Base-by-base conservation (phyloP, 2,113 vertebrate species). In the Oplegnathus fasciatus region DNA sequence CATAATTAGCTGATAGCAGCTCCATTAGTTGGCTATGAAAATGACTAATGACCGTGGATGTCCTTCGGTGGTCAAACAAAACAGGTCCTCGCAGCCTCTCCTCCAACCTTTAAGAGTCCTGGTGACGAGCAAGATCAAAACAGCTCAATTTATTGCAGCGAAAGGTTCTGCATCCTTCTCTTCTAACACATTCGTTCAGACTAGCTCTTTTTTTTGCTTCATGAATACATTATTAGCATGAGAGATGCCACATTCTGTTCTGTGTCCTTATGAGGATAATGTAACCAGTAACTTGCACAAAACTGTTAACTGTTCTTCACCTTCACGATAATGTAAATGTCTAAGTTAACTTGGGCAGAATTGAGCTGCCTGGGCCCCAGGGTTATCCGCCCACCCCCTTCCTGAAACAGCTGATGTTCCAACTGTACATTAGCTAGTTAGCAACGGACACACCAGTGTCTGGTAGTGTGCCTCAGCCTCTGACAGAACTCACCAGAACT, bases 1-100 rank as follows among this genome's bases (percentile, higher is more conserved):
- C 70, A 82, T 91, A 88, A 91, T 88, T 68, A 88, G 52, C 75
- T 42, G 57, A 83, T 69, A 61, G 68, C 73, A 68, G 78, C 58
- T 82, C 78, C 78, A 74, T 85, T 72, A 86, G 64, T 50, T 28
- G 77, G 40, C 73, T 24, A 37, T 75, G 60, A 75, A 60, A 40
- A 72, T 48, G 72, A 71, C 32, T 66, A 80, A 74, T 79, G 74
- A 50, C 37, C 24, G 4, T 64, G 75, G 64, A 34, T 42, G 50
- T 84, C 26, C 48, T 62, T 66, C 18, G 1, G 37, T 15, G 66
- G 87, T 90, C 64, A 86, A 85, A 89, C 67, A 48, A 37, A 78
- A 30, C 60, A 58, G 64, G 61, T 77, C 78, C 67, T 82, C 40
- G 8, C 1, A 42, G 58, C 28, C 52, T 68, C 61, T 78, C 62